A percentile compares a stretch with the other conserved stretches of the same genome.
Evolutionary conservation across 2,888 invertebrate genomes (phyloP).

Genomic region (Synanthedon myopaeformis): DNA sequence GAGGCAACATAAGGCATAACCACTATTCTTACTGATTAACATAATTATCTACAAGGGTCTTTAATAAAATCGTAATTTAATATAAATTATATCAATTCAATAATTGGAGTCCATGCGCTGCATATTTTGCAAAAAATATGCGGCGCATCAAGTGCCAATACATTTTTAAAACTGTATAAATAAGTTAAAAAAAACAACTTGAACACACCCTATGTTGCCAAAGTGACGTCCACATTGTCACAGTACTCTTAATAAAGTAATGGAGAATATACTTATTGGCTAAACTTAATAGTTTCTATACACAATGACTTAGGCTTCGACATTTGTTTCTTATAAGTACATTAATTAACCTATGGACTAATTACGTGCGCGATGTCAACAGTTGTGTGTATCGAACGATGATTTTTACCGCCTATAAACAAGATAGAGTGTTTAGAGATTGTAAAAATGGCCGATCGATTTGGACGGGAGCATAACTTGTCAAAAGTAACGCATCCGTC

Average conservation of each 20-base stretch:
- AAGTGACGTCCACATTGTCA: constrained; percentile 53
- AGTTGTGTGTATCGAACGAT: constrained; percentile 23
- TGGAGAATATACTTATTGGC: constrained; percentile 64
- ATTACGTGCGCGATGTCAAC: constrained; percentile 52
- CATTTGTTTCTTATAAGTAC: constrained; percentile 69
- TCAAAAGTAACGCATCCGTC: constrained; percentile 21
- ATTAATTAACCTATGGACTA: constrained; percentile 58
- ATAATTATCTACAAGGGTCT: constrained; percentile 45
- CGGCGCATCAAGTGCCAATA: constrained; percentile 15
- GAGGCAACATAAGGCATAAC: constrained; percentile 61
- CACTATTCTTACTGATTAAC: constrained; percentile 39
- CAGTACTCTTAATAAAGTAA: constrained; percentile 60
- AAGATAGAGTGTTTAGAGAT: constrained; percentile 12
- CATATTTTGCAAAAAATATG: constrained; percentile 19
- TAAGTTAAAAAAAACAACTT: constrained; percentile 53
- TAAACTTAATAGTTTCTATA: constrained; percentile 66
- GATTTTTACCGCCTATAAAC: constrained; percentile 20
- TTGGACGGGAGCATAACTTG: constrained; percentile 32
- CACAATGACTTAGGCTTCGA: constrained; percentile 71
- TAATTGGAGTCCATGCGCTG: constrained; percentile 18
- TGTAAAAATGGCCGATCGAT: constrained; percentile 23
- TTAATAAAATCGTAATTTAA: constrained; percentile 49
- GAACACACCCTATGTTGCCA: constrained; percentile 57
- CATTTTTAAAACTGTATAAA: constrained; percentile 38
- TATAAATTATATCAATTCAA: constrained; percentile 42